Evolutionary conservation across 2,888 invertebrate genomes (phyloP).

Genomic region (Hydraecia micacea): DNA sequence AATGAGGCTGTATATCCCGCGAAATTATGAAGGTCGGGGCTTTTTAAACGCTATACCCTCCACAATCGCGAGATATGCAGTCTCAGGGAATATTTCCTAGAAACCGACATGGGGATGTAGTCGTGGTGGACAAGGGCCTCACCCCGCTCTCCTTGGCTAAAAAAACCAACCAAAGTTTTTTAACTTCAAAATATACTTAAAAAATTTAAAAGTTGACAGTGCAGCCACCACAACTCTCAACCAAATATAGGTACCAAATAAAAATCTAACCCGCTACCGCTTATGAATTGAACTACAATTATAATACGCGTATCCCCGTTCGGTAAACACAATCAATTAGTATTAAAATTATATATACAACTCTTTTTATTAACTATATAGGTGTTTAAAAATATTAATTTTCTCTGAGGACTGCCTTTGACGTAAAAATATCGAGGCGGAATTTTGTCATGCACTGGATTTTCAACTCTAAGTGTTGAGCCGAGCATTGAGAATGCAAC

Average conservation of each 20-base stretch:
- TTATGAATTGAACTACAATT: constrained; percentile 32
- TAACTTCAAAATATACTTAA: not conserved
- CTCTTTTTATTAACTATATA: constrained; percentile 23
- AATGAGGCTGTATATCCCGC: too few species aligned
- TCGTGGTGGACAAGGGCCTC: too few species aligned
- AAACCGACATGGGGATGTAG: too few species aligned
- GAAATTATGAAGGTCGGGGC: too few species aligned
- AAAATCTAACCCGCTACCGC: not conserved
- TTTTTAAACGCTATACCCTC: too few species aligned
- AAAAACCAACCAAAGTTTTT: not conserved
- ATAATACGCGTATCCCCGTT: constrained; percentile 37
- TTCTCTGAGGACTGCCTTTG: not conserved
- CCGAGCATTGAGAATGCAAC: too few species aligned
- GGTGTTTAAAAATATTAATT: constrained; percentile 1
- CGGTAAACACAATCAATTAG: constrained; percentile 61
- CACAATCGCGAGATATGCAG: too few species aligned
- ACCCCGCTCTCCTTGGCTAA: too few species aligned
- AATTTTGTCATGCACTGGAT: too few species aligned
- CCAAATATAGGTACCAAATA: not conserved
- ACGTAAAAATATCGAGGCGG: too few species aligned
- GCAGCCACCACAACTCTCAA: not conserved
- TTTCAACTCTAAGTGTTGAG: too few species aligned
- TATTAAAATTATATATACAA: constrained; percentile 38
- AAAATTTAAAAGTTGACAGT: not conserved
- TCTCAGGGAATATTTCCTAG: too few species aligned